Conservation (phyloP, 2,797 vertebrate genomes). For the Ispidina picta region DNA sequence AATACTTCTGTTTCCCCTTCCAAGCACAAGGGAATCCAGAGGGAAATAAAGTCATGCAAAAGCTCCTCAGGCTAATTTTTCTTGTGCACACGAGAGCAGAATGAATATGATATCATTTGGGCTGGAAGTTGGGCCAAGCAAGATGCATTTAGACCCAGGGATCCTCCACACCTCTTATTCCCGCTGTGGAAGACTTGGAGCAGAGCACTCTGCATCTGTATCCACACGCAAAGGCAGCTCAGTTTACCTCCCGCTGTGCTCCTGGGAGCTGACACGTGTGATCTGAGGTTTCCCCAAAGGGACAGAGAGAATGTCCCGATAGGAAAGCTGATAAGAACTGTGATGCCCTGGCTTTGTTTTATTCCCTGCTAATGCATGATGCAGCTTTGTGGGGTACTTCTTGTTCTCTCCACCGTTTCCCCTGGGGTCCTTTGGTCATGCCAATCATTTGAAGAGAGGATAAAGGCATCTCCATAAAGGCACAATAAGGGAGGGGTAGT, state of each 20-base stretch:
- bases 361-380: not conserved
- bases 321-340: not conserved
- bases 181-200: not conserved
- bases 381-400: not conserved
- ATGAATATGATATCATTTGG: not conserved
- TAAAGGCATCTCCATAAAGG: conserved; percentile 19
- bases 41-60: not conserved
- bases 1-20: not conserved
- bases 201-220: not conserved
- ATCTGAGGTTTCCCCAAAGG: not conserved
- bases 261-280: not conserved
- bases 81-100: not conserved
- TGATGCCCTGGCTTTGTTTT: not conserved
- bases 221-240: not conserved
- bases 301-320: not conserved
- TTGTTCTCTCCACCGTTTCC: not conserved
- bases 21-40: not conserved
- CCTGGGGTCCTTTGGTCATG: not conserved
- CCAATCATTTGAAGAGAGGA: not conserved
- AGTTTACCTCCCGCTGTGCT: not conserved
- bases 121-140: not conserved
- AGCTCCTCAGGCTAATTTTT: not conserved
- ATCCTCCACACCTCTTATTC: not conserved
- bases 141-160: not conserved
- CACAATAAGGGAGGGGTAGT: not conserved